Conservation (phyloP, 2,888 invertebrate genomes). For the Aspidiotus rigidus region DNA sequence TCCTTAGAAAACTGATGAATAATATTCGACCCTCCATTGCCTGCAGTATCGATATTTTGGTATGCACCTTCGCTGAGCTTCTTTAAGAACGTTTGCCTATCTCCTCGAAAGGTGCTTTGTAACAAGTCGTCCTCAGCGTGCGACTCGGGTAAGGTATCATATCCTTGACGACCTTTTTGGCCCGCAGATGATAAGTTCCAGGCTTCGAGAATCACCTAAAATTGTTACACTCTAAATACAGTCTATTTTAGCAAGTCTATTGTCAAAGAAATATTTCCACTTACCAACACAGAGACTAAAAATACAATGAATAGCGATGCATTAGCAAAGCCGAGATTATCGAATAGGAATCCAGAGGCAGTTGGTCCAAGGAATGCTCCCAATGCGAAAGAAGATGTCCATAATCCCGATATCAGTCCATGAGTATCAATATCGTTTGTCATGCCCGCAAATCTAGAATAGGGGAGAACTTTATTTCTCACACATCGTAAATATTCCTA, state of each 20-base stretch:
- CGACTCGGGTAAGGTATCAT: too few species aligned
- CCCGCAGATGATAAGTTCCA: neutral
- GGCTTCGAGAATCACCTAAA: constrained; percentile 20
- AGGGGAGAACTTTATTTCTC: neutral
- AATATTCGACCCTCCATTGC: too few species aligned
- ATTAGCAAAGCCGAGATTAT: constrained; percentile 59
- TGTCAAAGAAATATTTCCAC: too few species aligned
- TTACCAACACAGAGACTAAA: constrained; percentile 58
- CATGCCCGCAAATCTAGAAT: constrained; percentile 57
- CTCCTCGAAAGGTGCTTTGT: too few species aligned
- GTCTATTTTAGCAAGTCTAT: neutral
- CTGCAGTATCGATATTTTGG: too few species aligned
- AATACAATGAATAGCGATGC: constrained; percentile 62
- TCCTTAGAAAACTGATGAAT: too few species aligned
- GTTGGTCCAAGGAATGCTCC: constrained; percentile 80
- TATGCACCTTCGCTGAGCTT: too few species aligned
- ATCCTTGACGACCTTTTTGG: too few species aligned
- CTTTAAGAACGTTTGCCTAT: too few species aligned
- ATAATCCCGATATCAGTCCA: constrained; percentile 78
- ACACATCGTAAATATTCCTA: neutral
- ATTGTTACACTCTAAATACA: neutral
- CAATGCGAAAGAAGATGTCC: constrained; percentile 81
- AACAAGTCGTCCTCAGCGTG: too few species aligned
- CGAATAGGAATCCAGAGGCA: constrained; percentile 62
- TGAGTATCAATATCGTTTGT: constrained; percentile 80